A percentile compares a stretch with the other conserved stretches of the same genome.
These are phyloP conservation scores for Tetropium fuscum DNA, from an alignment of 2,888 invertebrate genomes.

Conservation along the genomic window DNA sequence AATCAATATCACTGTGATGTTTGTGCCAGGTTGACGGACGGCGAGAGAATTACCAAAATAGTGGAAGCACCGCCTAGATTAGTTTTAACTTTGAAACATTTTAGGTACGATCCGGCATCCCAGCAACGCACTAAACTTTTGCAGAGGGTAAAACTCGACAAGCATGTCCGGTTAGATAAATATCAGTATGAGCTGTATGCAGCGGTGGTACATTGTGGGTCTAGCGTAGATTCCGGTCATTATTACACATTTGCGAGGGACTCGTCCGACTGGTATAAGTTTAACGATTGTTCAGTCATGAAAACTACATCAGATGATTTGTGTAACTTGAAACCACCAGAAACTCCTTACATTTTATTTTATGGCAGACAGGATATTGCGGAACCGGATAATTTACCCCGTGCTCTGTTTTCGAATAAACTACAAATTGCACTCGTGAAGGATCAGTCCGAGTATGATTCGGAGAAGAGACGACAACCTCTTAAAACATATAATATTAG, in stretches of 20 bases:
- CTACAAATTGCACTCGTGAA: conserved; percentile 56
- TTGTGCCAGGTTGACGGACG: conserved; percentile 81
- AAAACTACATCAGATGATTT: conserved; percentile 72
- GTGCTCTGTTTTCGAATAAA: conserved; percentile 51
- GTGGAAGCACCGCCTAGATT: conserved; percentile 82
- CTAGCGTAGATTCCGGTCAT: conserved; percentile 84
- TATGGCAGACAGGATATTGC: conserved; percentile 69
- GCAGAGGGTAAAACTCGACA: conserved; percentile 68
- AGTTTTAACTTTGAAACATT: conserved; percentile 27
- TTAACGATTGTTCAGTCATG: conserved; percentile 83
- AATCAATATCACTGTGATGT: conserved; percentile 86
- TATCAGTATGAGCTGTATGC: conserved; percentile 81
- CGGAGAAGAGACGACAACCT: conserved; percentile 52
- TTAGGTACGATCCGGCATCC: conserved; percentile 75
- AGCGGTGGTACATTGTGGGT: conserved; percentile 87
- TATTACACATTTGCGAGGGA: conserved; percentile 87
- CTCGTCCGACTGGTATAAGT: conserved; percentile 79
- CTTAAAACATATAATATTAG: conserved; percentile 50
- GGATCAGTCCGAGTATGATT: conserved; percentile 58
- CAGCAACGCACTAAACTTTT: conserved; percentile 85
- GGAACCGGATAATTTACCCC: conserved; percentile 56
- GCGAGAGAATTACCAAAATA: conserved; percentile 77
- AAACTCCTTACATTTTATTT: conserved; percentile 87
- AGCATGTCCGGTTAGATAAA: conserved; percentile 70
- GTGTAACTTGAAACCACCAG: conserved; percentile 74